Base-by-base conservation (phyloP, 2,113 vertebrate genomes). In the Eurypyga helias region DNA sequence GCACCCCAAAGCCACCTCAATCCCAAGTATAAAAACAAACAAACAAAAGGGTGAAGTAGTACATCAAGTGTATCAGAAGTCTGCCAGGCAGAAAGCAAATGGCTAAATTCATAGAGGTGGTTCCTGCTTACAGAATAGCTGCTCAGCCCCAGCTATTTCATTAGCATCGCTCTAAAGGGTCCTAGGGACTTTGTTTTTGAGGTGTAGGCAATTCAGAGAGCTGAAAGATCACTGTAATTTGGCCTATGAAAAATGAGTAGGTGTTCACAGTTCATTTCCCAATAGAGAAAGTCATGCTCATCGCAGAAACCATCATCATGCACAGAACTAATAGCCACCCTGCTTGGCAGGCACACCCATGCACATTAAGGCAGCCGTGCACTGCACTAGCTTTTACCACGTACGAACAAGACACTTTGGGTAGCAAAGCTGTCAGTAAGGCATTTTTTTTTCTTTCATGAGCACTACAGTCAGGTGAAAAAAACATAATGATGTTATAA, bases 231-330 rank as follows among this genome's bases (percentile, higher is more conserved):
- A 83, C 82, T 90, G 87, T 77, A 95, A 95, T 97, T 96, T 95
- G 96, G 90, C 93, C 93, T 94, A 9, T 96, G 95, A 96, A 97
- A 93, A 97, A 96, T 95, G 93, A 96, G 96, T 96, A 94, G 93
- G 95, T 92, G 96, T 93, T 94, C 96, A 83, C 90, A 96, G 95
- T 91, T 96, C 96, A 96, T 97, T 97, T 96, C 95, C 96, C 96
- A 97, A 94, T 23, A 94, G 93, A 89, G 78, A 96, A 87, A 96
- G 96, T 80, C 93, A 54, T 58, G 85, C 87, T 96, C 96, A 94
- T 94, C 95, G 88, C 92, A 96, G 78, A 93, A 94, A 70, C 78
- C 91, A 87, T 79, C 93, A 71, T 38, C 87, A 77, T 34, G 78
- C 82, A 58, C 36, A 72, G 78, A 83, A 87, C 84, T 89, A 93